Conservation (phyloP, 2,888 invertebrate genomes). For the Andricus quercusramuli region DNA sequence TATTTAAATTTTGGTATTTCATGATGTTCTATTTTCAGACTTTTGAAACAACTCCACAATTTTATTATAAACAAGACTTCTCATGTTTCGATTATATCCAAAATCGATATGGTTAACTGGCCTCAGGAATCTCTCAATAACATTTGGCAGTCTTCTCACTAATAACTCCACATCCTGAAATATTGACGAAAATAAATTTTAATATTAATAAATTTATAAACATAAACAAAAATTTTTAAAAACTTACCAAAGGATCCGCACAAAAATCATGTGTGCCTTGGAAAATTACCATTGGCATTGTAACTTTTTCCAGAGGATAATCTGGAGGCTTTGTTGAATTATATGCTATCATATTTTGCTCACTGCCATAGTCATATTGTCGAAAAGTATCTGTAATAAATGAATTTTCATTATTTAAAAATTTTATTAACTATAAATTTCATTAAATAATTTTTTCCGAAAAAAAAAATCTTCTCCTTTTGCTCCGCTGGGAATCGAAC, state of each 20-base stretch:
- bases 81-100: not conserved
- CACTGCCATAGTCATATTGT: constrained; percentile 12
- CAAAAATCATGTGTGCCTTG: constrained; percentile 1
- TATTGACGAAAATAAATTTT: not conserved
- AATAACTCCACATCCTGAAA: not conserved
- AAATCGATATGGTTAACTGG: not conserved
- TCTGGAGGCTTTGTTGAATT: constrained; percentile 7
- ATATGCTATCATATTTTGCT: not conserved
- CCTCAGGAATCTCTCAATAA: not conserved
- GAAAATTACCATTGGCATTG: not conserved
- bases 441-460: not conserved
- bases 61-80: not conserved
- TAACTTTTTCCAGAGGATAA: not conserved
- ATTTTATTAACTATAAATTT: not conserved
- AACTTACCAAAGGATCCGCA: not conserved
- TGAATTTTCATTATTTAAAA: not conserved
- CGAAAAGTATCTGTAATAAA: constrained; percentile 7
- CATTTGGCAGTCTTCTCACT: not conserved
- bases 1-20: not conserved
- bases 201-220: too few relatives aligned
- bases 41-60: not conserved
- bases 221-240: not conserved
- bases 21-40: not conserved
- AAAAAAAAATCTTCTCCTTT: too few relatives aligned
- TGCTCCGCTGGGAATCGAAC: too few relatives aligned